Evolutionary conservation across 2,888 invertebrate species (phyloP), one percentile per base, ranked within the genome.

Genomic region (Tryphoninae sp.): DNA sequence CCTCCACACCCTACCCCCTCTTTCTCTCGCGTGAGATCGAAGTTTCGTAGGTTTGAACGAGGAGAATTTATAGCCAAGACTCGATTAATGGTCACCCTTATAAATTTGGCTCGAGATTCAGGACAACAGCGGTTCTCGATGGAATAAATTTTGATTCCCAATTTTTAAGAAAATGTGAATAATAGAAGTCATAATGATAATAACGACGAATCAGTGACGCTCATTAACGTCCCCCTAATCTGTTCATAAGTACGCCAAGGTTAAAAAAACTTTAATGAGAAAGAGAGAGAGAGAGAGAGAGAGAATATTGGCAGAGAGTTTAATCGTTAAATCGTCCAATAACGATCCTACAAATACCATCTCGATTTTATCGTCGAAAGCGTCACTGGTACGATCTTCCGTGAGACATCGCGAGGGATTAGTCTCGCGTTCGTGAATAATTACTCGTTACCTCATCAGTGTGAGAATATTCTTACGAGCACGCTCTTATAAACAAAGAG

Each of bases 31-130:
- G 61, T 40, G 72, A 80, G 67, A 81, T 75, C 75, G 26, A 82
- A 82, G 67, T 80, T 82, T 83, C 71, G 62, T 42, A 64, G 76
- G 26, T 77, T 77, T 77, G 71, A 82, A 77, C 80, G 64, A 53
- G 67, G 42, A 13, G 53, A 82, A 80, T 83, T 83, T 80, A 78
- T 82, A 59, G 64, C 58, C 40, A 65, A 62, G 62, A 61, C 62
- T 80, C 62, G 68, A 82, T 80, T 82, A 78, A 83, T 74, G 83
- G 62, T 62, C 59, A 58, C 53, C 51, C 69, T 65, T 69, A 78
- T 67, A 83, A 82, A 83, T 83, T 78, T 45, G 55, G 61, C 61
- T 33, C 42, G 68, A 33, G 42, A 59, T 68, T 55, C 49, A 22
- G n/a, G 22, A 58, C 26, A 9, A 8, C 59, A 33, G 49, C 7